Evolutionary conservation across 2,113 vertebrate species (phyloP).

Genomic region (Sciurus niger): DNA sequence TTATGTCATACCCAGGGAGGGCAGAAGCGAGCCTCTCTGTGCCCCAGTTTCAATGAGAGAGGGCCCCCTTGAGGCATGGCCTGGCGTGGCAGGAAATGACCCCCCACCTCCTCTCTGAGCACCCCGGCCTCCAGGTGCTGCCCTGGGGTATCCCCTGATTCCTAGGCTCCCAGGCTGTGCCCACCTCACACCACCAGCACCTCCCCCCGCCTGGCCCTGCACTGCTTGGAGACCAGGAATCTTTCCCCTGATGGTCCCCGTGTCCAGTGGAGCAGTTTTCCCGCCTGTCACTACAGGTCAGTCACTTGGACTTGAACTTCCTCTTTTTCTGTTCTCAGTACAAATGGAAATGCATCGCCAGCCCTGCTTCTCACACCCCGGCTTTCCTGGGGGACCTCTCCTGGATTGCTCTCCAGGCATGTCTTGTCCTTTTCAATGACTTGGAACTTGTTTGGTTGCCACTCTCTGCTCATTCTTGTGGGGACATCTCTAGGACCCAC

Average conservation of each 20-base stretch:
- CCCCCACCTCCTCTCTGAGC: not conserved
- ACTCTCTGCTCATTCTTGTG: not conserved
- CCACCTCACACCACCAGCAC: not conserved
- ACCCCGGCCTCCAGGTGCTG: not conserved
- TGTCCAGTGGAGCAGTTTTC: not conserved
- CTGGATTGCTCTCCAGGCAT: not conserved
- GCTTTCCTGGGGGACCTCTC: not conserved
- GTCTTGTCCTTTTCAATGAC: not conserved
- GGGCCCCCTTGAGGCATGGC: not conserved
- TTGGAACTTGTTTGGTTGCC: not conserved
- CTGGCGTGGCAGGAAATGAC: not conserved
- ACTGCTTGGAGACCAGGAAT: not conserved
- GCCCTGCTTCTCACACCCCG: slow-evolving; percentile 17
- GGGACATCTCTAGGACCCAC: not conserved
- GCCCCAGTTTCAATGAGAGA: not conserved
- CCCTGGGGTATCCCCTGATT: not conserved
- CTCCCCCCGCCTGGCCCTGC: too few relatives aligned
- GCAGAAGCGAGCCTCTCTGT: not conserved
- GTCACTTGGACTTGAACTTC: not conserved
- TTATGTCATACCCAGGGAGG: not conserved
- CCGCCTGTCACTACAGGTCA: not conserved
- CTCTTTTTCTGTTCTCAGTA: not conserved
- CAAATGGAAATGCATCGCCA: not conserved
- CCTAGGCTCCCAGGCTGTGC: not conserved
- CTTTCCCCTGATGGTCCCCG: not conserved